A percentile compares a stretch with the other conserved stretches of the same genome.
Evolutionary conservation across 2,113 vertebrate genomes (phyloP).

Genomic region (Phylloscopus trochilus): DNA sequence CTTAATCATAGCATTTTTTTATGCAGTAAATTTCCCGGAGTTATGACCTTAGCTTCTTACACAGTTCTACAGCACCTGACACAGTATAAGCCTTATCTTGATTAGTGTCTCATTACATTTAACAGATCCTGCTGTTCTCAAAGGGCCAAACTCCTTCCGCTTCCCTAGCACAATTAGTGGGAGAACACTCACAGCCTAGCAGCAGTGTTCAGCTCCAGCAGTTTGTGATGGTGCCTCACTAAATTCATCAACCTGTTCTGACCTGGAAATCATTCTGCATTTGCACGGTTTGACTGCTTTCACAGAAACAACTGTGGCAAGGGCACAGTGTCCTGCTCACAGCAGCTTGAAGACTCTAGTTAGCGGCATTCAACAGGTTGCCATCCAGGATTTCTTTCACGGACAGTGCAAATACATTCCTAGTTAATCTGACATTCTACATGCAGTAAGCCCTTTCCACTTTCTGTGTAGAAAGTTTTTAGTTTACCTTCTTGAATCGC

Average conservation of each 20-base stretch:
- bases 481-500: not conserved
- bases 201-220: not conserved
- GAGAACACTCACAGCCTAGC: not conserved
- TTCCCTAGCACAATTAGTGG: not conserved
- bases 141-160: not conserved
- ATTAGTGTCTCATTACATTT: slow-evolving; percentile 18
- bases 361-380: slow-evolving; percentile 16
- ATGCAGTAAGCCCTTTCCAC: not conserved
- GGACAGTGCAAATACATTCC: not conserved
- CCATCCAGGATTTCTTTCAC: not conserved
- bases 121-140: slow-evolving; percentile 17
- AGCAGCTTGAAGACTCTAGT: not conserved
- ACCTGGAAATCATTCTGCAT: not conserved
- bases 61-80: not conserved
- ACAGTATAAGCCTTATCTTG: slow-evolving; percentile 11
- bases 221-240: not conserved
- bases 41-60: not conserved
- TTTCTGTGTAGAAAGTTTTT: not conserved
- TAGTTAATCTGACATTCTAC: not conserved
- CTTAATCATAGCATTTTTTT: not conserved
- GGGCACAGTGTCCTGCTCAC: not conserved
- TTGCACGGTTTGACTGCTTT: not conserved
- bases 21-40: not conserved
- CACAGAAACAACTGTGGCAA: not conserved
- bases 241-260: not conserved